phyloP scores from a whole-genome alignment of 2,113 vertebrate genomes.

The Vireo altiloquus region DNA sequence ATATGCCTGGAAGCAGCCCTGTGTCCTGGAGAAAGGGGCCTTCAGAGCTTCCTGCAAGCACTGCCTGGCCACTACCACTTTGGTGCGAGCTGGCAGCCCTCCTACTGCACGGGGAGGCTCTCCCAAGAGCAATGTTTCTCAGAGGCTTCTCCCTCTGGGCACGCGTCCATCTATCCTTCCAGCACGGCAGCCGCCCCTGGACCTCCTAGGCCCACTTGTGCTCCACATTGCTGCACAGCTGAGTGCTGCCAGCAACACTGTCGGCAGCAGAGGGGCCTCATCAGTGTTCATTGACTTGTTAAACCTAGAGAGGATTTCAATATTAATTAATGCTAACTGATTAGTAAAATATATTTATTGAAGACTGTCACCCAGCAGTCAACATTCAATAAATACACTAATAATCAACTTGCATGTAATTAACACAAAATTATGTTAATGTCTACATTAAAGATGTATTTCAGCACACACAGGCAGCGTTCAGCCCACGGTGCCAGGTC shows the following conservation, averaged over 20 bases:
- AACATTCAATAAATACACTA: constrained; percentile 43
- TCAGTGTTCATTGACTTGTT: background rate
- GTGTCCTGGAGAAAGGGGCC: background rate
- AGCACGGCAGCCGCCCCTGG: background rate
- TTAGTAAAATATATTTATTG: constrained; percentile 46
- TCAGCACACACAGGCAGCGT: background rate
- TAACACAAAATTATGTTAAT: background rate
- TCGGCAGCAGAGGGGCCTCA: background rate
- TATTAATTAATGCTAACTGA: constrained; percentile 48
- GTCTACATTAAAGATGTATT: constrained; percentile 2
- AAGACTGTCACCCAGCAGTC: constrained; percentile 21
- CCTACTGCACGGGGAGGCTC: background rate
- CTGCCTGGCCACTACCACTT: background rate
- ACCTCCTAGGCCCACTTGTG: fast-evolving
- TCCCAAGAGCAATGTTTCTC: background rate
- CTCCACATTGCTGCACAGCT: background rate
- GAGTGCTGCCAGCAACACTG: background rate
- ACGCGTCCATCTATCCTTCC: fast-evolving
- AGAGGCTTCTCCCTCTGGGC: background rate
- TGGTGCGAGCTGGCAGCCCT: background rate
- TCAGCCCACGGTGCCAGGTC: fast-evolving
- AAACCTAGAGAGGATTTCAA: background rate
- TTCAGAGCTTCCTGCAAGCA: background rate
- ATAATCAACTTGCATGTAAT: constrained; percentile 34
- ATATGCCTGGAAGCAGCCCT: background rate